phyloP scores from a whole-genome alignment of 2,113 vertebrate species.

The Propithecus coquereli region DNA sequence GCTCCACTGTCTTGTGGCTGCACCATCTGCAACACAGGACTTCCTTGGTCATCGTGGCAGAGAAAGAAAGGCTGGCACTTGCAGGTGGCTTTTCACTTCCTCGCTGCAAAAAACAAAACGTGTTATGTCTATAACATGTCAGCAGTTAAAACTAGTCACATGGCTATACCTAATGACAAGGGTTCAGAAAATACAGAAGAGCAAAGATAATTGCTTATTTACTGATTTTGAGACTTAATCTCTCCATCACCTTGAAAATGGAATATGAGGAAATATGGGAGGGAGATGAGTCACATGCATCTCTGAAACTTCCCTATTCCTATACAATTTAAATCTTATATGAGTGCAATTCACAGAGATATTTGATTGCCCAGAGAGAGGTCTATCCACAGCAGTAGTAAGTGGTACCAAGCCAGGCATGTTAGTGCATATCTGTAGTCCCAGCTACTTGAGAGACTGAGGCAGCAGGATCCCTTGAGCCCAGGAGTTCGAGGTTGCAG shows the following conservation, averaged over 20 bases:
- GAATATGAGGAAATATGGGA: background rate
- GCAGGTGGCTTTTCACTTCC: too few relatives aligned
- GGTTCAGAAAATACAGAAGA: background rate
- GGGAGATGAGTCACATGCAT: too few relatives aligned
- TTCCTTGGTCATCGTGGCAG: too few relatives aligned
- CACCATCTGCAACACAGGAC: background rate
- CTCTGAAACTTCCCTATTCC: background rate
- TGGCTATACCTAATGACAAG: background rate
- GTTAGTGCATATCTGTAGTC: too few relatives aligned
- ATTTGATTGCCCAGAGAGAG: background rate
- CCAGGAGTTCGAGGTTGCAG: too few relatives aligned
- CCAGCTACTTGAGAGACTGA: too few relatives aligned
- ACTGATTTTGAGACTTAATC: background rate
- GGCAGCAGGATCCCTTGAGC: too few relatives aligned
- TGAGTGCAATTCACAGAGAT: background rate
- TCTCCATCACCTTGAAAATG: background rate
- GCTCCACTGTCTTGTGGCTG: too few relatives aligned
- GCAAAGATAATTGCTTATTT: background rate
- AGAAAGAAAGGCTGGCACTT: background rate
- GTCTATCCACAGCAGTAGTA: background rate
- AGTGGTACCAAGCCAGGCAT: background rate
- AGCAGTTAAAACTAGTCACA: background rate
- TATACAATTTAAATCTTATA: background rate
- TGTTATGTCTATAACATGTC: background rate
- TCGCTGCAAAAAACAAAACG: background rate